Evolutionary conservation across 1,140 invertebrate species (phyloP).

Genomic region (Hylyphantes graminicola): DNA sequence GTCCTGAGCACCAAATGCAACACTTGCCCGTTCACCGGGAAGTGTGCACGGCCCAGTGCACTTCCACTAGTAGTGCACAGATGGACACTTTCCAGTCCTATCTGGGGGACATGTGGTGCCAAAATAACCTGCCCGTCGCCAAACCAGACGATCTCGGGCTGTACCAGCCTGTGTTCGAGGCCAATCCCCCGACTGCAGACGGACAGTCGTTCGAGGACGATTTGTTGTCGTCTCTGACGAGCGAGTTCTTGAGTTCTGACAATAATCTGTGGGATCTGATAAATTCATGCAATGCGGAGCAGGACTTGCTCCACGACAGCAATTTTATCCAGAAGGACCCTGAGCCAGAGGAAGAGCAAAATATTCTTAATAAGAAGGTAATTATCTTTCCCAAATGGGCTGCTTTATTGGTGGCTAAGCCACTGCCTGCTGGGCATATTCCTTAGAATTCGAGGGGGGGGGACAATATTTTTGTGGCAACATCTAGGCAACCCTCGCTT

Average conservation of each 20-base stretch:
- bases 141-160: constrained; percentile 2
- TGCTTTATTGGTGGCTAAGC: too few species aligned
- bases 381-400: too few species aligned
- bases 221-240: constrained; percentile 38
- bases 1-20: constrained; percentile 79
- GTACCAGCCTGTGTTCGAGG: background rate
- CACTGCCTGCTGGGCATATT: too few species aligned
- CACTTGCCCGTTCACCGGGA: constrained; percentile 81
- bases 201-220: constrained; percentile 17
- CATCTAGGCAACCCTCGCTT: background rate
- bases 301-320: background rate
- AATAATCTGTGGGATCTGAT: constrained; percentile 49
- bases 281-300: constrained; percentile 4
- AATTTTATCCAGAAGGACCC: constrained; percentile 5
- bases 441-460: too few species aligned
- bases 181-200: background rate
- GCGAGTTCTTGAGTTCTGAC: constrained; percentile 48
- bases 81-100: constrained; percentile 6
- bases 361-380: constrained; percentile 7
- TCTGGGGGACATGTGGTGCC: constrained; percentile 27
- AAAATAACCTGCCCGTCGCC: background rate
- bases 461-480: too few species aligned
- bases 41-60: constrained; percentile 63
- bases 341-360: constrained; percentile 26
- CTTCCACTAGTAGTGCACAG: background rate